Percentiles rank a stretch among this genome's conserved stretches.
Evolutionary conservation across 2,113 vertebrate genomes (phyloP).

Genomic region (Apodemus speciosus): DNA sequence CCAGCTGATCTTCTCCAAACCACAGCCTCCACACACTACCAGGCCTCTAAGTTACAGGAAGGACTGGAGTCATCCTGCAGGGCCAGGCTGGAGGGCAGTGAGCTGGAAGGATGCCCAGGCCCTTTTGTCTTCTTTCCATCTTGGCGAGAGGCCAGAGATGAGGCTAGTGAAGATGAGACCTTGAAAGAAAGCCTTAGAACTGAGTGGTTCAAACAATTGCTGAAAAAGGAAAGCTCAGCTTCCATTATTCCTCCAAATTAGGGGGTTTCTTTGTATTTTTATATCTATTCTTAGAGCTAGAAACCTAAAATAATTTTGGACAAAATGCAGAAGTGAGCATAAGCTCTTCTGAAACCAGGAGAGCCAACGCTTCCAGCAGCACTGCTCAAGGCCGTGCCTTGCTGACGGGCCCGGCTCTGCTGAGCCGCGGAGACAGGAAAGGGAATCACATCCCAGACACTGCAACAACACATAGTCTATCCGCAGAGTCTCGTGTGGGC

Average conservation of each 20-base stretch:
- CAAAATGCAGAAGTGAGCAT: conserved; percentile 24
- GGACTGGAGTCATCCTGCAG: neutral
- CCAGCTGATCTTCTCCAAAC: conserved; percentile 54
- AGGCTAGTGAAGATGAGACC: conserved; percentile 8
- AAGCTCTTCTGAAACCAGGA: neutral
- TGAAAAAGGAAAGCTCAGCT: conserved; percentile 63
- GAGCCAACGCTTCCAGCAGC: neutral
- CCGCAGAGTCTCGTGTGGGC: neutral
- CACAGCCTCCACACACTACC: neutral
- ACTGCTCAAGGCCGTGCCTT: neutral
- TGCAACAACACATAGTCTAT: neutral
- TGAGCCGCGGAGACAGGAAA: neutral
- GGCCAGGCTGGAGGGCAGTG: neutral
- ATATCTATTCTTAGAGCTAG: conserved; percentile 60
- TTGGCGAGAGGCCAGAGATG: conserved; percentile 58
- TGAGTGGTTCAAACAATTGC: neutral
- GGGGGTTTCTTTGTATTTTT: conserved; percentile 71
- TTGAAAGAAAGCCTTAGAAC: conserved; percentile 60
- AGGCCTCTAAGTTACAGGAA: conserved; percentile 40
- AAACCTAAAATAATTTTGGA: conserved; percentile 28
- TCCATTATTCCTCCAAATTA: conserved; percentile 69
- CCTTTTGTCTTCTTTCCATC: neutral
- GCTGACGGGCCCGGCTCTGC: neutral
- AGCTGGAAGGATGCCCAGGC: conserved; percentile 23
- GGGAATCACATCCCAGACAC: neutral